These are phyloP conservation scores for Pterocles burchelli DNA, from an alignment of 2,113 vertebrate species.

Conservation along the genomic window DNA sequence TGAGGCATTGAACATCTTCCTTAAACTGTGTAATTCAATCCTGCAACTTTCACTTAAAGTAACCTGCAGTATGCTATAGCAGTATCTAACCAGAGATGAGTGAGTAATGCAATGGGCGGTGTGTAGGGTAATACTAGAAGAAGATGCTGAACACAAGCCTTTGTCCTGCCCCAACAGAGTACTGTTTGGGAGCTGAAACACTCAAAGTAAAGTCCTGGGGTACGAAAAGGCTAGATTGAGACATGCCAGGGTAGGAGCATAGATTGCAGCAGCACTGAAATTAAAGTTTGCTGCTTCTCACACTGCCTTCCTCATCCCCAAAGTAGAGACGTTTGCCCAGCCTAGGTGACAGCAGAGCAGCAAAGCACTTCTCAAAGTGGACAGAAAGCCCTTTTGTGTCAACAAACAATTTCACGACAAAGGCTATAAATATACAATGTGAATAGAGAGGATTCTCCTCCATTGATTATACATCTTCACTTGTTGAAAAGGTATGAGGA, in stretches of 20 bases:
- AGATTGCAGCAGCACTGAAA: not conserved
- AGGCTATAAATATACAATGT: not conserved
- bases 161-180: not conserved
- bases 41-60: not conserved
- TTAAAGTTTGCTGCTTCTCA: not conserved
- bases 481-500: not conserved
- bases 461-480: not conserved
- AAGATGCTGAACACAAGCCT: not conserved
- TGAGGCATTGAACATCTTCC: not conserved
- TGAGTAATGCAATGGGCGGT: accelerated
- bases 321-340: not conserved
- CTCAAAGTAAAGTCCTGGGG: not conserved
- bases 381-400: not conserved
- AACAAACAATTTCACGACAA: not conserved
- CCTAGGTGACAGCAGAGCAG: not conserved
- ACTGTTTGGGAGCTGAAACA: not conserved
- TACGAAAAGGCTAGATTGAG: not conserved
- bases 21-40: not conserved
- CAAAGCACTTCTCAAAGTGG: not conserved
- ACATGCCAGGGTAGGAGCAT: not conserved
- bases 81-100: not conserved
- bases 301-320: not conserved
- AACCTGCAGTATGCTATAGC: accelerated
- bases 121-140: not conserved
- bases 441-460: not conserved